Conservation (phyloP, 2,113 vertebrate genomes). For the Python bivittatus region DNA sequence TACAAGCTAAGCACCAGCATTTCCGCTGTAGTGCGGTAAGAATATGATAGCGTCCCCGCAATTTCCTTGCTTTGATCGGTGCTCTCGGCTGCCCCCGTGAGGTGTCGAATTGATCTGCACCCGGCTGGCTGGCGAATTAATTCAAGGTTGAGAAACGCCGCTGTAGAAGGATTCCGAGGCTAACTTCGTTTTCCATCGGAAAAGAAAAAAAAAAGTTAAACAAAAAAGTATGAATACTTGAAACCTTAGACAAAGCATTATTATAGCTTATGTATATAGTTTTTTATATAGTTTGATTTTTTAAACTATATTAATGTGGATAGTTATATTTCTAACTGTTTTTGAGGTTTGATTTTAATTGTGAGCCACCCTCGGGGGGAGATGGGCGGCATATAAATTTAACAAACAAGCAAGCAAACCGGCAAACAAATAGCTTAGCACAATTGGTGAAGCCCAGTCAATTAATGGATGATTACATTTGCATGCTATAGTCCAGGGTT, state of each 20-base stretch:
- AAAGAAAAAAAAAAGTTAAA: neutral
- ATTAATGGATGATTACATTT: too few relatives aligned
- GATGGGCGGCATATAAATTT: too few relatives aligned
- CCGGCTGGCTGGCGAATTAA: neutral
- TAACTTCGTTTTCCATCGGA: neutral
- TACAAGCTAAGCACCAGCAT: neutral
- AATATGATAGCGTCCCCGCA: neutral
- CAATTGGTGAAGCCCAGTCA: too few relatives aligned
- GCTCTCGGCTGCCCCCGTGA: constrained; percentile 9
- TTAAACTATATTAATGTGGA: too few relatives aligned
- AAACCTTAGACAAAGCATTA: neutral
- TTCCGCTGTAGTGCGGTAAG: neutral
- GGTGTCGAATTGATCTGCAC: neutral
- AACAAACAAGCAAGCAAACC: too few relatives aligned
- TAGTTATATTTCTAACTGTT: too few relatives aligned
- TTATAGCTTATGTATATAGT: too few relatives aligned
- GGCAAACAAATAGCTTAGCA: too few relatives aligned
- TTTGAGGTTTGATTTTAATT: too few relatives aligned
- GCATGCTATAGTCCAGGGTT: too few relatives aligned
- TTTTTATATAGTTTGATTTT: too few relatives aligned
- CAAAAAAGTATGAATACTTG: neutral
- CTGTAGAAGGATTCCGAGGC: neutral
- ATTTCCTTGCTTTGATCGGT: neutral
- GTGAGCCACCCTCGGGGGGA: too few relatives aligned
- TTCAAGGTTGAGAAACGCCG: neutral